Base-by-base conservation (phyloP, 2,797 vertebrate species). In the Erithacus rubecula region DNA sequence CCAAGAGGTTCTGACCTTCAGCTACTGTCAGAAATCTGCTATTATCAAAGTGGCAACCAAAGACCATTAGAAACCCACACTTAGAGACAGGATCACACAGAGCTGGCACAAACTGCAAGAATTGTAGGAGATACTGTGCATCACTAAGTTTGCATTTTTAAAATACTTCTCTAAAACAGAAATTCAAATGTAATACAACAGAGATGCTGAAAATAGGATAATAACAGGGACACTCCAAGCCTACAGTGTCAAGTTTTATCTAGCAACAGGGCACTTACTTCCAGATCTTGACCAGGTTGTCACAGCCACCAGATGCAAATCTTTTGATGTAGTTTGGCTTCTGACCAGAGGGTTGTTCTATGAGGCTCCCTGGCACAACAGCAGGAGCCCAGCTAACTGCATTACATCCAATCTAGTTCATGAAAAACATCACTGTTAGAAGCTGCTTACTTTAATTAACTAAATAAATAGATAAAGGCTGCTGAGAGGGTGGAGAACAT, bases 271-370 rank as follows among this genome's bases (percentile, higher is more conserved):
- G n/a, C 70, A 97, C 99, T 98, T 97, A 99, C 99, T 99, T 99
- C 99, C 99, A 99, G 63, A 99, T 98, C 96, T 99, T 99, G 91
- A 99, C 98, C 68, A 99, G 98, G 97, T 99, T 99, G 98, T 99
- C 99, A 22, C 99, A 99, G 96, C 99, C 99, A 11, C 99, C 99
- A 0, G 99, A 99, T 7, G 99, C 99, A 75, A 99, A 99, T 94
- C 99, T 98, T 84, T 99, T 99, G 96, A 99, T 98, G 79, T 99
- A 99, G 97, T 98, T 99, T 30, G 99, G 99, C 86, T 99, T 99
- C 95, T 99, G 99, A 69, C 99, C 98, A 0, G 99, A 98, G 0
- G 99, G 99, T 75, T 99, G 99, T 65, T 99, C 99, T 36, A 99
- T 98, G 44, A 99, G 98, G 82, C 99, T 99, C 51, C 99, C 99